Evolutionary conservation across 37 sponge, comb jelly and placozoan genomes (phyloP), one percentile per base, ranked within the genome.

Genomic region (Ephydatia muelleri): DNA sequence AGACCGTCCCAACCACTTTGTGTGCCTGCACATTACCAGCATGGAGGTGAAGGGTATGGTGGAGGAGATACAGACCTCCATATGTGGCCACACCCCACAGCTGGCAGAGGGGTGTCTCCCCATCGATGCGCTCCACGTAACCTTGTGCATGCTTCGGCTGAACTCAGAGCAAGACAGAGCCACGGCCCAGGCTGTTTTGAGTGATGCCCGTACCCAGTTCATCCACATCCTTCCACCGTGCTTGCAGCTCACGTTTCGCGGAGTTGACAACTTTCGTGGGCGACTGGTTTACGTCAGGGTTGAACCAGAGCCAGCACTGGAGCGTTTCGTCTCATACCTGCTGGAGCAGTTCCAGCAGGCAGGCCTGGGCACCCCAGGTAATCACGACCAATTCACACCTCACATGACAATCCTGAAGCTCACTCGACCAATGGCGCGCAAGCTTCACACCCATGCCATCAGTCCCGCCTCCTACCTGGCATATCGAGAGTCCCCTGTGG

Each of bases 341-440:
- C 57, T 93, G 32, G 84, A 93, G 66, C 79, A 67, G 49, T 77
- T 96, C 25, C 80, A 88, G 48, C 74, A 76, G n/a, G 94, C 94
- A 27, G 94, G 94, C 8, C 28, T 96, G 13, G 36, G 75, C 25
- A 96, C 97, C 0, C 97, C 97, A 28, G 97, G 97, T 0, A 96
- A 96, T 77, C 86, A 91, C 67, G 76, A 37, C 26, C 78, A 88
- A 31, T 96, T 77, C 80, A 94, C 87, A 38, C 92, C 97, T 3
- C 97, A 96, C 82, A 88, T 96, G 80, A 96, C 97, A 3, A 68
- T 96, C 1, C 71, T 93, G 21, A 94, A 91, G 75, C 82, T 96
- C 19, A 80, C 90, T 13, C 77, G 97, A 67, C 94, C 94, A 34
- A 86, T 93, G 90, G 82, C 82, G 37, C 81, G 85, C 26, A 86